Evolutionary conservation across 1,140 invertebrate genomes (phyloP), one percentile per base, ranked within the genome.

Genomic region (Grapholita molesta): DNA sequence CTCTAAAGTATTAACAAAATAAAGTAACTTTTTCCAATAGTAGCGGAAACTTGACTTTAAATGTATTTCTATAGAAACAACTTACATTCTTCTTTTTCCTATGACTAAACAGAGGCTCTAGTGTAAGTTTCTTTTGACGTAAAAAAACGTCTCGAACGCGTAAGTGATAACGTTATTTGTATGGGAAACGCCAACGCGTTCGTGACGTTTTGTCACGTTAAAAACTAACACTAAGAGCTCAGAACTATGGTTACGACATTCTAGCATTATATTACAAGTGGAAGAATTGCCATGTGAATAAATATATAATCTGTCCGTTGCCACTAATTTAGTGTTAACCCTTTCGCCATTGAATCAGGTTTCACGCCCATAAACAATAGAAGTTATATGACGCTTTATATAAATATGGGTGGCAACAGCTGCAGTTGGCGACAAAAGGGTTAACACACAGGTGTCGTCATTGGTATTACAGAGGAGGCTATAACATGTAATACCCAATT

Each of bases 231-330:
- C n/a, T n/a, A n/a, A n/a, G n/a, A n/a, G n/a, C n/a, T n/a, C n/a
- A n/a, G 0, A 42, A 53, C 24, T 57, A 61, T 28, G 25, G 12
- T 30, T 61, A 61, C 12, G 55, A 23, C 18, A 52, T 15, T 28
- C 55, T 61, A 61, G n/a, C 53, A 8, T 61, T 61, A 61, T 61
- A 61, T 28, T 61, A 61, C 55, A 61, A 28, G 23, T 61, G 55
- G 55, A 61, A 61, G 55, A 61, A 61, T 30, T 8, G 53, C 55
- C 5, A 30, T 30, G 28, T 28, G 5, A 21, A 25, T 57, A 57
- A 2, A 2, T 24, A 6, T 57, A 23, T 24, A 24, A 24, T 53
- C 24, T 32, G 55, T 15, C 9, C 0, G 8, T 57, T 42, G 15
- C 38, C 5, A 2, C 3, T 42, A 15, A 42, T 11, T 7, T 53